Conservation (phyloP, 2,797 vertebrate genomes). For the Helarctos malayanus region DNA sequence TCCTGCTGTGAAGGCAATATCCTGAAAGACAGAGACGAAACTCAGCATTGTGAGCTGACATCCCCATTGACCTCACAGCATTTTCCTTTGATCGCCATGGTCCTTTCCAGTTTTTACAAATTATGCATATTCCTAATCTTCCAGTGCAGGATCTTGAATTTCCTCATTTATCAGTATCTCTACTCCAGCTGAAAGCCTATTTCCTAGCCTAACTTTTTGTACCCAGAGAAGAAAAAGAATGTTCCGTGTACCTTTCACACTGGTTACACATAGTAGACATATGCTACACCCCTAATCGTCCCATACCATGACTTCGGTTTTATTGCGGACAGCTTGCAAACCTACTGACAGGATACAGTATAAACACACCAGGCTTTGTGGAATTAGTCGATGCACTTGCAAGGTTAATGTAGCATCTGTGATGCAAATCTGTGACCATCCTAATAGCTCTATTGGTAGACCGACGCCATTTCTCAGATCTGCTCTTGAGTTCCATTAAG, state of each 20-base stretch:
- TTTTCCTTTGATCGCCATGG: conserved; percentile 15
- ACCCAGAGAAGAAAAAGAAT: conserved; percentile 15
- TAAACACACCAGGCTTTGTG: conserved; percentile 80
- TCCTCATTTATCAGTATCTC: neutral
- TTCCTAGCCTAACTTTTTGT: conserved; percentile 59
- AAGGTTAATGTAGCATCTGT: conserved; percentile 84
- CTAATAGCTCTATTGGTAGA: conserved; percentile 82
- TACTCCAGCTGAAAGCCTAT: conserved; percentile 29
- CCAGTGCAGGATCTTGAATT: conserved; percentile 10
- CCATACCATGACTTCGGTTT: conserved; percentile 70
- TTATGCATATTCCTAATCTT: neutral
- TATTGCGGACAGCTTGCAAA: conserved; percentile 79
- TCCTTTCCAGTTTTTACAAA: neutral
- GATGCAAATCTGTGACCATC: conserved; percentile 82
- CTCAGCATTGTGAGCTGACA: neutral
- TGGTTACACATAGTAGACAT: conserved; percentile 57
- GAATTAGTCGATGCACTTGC: conserved; percentile 76
- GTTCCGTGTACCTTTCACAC: conserved; percentile 36
- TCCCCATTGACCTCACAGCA: neutral
- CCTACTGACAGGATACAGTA: conserved; percentile 77
- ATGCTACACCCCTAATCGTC: conserved; percentile 27
- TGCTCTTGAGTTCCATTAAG: conserved; percentile 78
- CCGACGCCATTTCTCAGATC: conserved; percentile 82
- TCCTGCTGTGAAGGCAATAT: neutral
- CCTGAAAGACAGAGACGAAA: neutral